phyloP scores from a whole-genome alignment of 2,797 vertebrate genomes.

The Cryptoprocta ferox region DNA sequence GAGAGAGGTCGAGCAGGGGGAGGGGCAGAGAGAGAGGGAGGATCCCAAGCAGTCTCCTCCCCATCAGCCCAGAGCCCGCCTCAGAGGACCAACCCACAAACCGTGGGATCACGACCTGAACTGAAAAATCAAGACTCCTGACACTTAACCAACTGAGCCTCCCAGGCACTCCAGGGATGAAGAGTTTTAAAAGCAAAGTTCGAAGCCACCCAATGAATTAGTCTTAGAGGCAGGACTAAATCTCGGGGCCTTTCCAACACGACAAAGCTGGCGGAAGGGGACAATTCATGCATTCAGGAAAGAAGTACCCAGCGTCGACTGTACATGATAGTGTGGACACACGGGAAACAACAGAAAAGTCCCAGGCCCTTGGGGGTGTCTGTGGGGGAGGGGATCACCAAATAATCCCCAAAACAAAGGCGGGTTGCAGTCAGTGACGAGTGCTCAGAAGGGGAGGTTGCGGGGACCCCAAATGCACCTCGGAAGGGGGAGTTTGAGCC shows the following conservation, averaged over 20 bases:
- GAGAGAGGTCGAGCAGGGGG: too few species aligned
- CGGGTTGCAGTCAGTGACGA: too few species aligned
- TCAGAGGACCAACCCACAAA: too few species aligned
- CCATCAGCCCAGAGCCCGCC: too few species aligned
- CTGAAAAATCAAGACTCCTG: too few species aligned
- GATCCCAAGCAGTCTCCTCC: too few species aligned
- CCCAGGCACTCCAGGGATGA: too few species aligned
- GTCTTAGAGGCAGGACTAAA: neutral
- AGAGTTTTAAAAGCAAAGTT: neutral
- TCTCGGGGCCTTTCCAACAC: neutral
- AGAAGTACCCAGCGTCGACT: neutral
- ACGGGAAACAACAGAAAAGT: neutral
- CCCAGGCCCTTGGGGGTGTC: neutral
- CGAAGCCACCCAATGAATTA: neutral
- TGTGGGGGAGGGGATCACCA: neutral
- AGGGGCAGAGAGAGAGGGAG: too few species aligned
- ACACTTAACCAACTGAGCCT: too few species aligned
- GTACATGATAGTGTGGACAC: neutral
- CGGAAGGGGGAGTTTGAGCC: too few species aligned
- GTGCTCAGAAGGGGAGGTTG: too few species aligned
- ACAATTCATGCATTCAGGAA: neutral
- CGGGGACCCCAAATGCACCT: rapidly evolving
- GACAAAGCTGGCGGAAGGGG: neutral
- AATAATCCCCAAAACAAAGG: neutral
- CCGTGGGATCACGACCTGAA: too few species aligned